These are phyloP conservation scores for Tridacna crocea DNA, from an alignment of 2,888 invertebrate species.

Conservation along the genomic window DNA sequence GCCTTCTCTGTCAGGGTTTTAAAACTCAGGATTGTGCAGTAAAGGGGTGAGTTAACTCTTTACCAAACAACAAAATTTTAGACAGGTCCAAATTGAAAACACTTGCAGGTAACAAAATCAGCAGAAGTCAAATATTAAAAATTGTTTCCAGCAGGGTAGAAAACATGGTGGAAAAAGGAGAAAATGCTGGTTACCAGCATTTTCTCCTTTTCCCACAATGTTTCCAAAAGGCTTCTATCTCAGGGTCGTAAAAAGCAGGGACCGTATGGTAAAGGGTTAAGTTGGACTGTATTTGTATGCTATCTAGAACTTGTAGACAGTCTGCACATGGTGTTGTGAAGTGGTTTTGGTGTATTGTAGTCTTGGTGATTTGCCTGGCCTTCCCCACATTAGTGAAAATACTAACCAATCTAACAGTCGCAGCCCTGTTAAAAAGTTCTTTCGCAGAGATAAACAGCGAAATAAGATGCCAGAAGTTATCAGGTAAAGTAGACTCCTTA, in stretches of 20 bases:
- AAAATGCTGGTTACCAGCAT: constrained; percentile 7
- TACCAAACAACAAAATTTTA: too few species aligned
- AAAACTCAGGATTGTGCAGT: too few species aligned
- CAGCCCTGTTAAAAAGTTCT: constrained; percentile 31
- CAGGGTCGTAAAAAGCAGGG: too few species aligned
- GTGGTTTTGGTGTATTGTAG: constrained; percentile 47
- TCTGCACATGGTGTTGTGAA: constrained; percentile 6
- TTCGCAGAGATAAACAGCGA: constrained; percentile 33
- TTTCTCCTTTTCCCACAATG: constrained; percentile 5
- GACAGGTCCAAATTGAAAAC: too few species aligned
- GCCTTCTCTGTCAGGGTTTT: too few species aligned
- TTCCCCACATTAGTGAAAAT: constrained; percentile 27
- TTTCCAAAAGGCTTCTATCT: too few species aligned
- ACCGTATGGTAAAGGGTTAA: background rate
- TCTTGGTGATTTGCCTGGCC: constrained; percentile 46
- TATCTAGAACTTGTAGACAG: too few species aligned
- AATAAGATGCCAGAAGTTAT: constrained; percentile 22
- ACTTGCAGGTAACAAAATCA: too few species aligned
- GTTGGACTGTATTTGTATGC: background rate
- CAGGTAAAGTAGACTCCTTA: constrained; percentile 7
- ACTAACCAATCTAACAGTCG: constrained; percentile 45
- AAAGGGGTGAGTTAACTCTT: too few species aligned
- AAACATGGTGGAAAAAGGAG: background rate
- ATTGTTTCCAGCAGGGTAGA: too few species aligned
- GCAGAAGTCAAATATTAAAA: too few species aligned